Percentiles rank a stretch among this genome's conserved stretches.
Evolutionary conservation across 2,888 invertebrate genomes (phyloP).

Genomic region (Buathra laborator): DNA sequence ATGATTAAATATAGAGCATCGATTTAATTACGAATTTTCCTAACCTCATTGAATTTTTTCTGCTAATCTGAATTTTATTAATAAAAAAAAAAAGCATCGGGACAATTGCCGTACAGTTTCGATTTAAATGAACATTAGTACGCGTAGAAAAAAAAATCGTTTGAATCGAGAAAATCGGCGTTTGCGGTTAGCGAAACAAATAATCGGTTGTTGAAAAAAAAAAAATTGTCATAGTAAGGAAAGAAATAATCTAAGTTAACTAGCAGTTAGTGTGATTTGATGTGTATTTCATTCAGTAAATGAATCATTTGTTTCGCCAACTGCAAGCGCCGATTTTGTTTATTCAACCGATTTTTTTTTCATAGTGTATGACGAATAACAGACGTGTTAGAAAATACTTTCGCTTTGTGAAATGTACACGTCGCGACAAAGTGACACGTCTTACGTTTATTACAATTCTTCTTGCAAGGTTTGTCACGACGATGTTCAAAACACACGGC

Average conservation of each 20-base stretch:
- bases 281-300: too few species aligned
- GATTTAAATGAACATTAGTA: not conserved
- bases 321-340: too few species aligned
- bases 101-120: not conserved
- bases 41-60: not conserved
- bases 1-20: not conserved
- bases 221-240: too few species aligned
- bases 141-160: too few species aligned
- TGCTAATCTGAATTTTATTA: not conserved
- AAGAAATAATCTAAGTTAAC: too few species aligned
- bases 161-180: too few species aligned
- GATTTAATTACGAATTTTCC: not conserved
- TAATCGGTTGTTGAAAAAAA: too few species aligned
- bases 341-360: too few species aligned
- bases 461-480: slow-evolving; percentile 3
- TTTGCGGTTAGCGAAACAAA: too few species aligned
- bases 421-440: slow-evolving; percentile 35
- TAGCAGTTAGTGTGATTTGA: too few species aligned
- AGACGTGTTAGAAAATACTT: slow-evolving; percentile 53
- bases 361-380: not conserved
- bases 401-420: slow-evolving; percentile 43
- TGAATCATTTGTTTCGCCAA: too few species aligned
- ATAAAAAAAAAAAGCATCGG: not conserved
- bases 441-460: slow-evolving; percentile 51
- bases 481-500: slow-evolving; percentile 4